These are phyloP conservation scores for Vulpes ferrilata DNA, from an alignment of 2,113 vertebrate genomes.

Conservation along the genomic window DNA sequence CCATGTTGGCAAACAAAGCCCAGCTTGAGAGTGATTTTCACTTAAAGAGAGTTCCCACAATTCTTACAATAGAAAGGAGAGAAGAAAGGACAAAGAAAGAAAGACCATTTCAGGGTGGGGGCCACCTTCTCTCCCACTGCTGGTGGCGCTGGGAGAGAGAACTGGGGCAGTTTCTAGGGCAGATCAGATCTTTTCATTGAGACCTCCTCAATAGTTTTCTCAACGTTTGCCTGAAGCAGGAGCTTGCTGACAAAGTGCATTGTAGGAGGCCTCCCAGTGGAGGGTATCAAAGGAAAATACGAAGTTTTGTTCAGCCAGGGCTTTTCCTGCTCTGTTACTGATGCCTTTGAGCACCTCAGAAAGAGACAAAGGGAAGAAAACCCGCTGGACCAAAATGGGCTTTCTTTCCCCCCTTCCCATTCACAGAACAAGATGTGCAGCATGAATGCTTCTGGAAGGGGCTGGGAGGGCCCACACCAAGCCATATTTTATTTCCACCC, in stretches of 20 bases:
- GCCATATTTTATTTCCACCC: constrained; percentile 36
- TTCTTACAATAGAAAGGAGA: constrained; percentile 60
- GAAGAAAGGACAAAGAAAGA: background rate
- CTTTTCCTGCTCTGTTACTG: constrained; percentile 7
- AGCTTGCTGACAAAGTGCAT: constrained; percentile 59
- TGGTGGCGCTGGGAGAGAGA: background rate
- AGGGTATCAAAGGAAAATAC: constrained; percentile 50
- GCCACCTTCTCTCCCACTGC: background rate
- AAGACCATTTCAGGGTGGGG: background rate
- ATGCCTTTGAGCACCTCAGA: constrained; percentile 48
- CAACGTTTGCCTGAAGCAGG: constrained; percentile 52
- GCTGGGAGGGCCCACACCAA: background rate
- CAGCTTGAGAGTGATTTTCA: constrained; percentile 50
- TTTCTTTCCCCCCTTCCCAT: background rate
- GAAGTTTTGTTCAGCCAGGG: constrained; percentile 32
- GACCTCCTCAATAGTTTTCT: constrained; percentile 55
- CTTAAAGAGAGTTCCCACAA: constrained; percentile 65
- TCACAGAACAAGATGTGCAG: background rate
- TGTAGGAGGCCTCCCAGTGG: constrained; percentile 54
- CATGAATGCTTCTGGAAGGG: background rate
- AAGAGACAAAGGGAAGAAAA: constrained; percentile 66
- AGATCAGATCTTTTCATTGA: constrained; percentile 66
- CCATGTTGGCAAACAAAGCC: constrained; percentile 29
- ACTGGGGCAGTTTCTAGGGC: constrained; percentile 74
- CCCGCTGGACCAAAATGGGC: background rate